Evolutionary conservation across 2,888 invertebrate species (phyloP).

Genomic region (Standfussiana lucernea): DNA sequence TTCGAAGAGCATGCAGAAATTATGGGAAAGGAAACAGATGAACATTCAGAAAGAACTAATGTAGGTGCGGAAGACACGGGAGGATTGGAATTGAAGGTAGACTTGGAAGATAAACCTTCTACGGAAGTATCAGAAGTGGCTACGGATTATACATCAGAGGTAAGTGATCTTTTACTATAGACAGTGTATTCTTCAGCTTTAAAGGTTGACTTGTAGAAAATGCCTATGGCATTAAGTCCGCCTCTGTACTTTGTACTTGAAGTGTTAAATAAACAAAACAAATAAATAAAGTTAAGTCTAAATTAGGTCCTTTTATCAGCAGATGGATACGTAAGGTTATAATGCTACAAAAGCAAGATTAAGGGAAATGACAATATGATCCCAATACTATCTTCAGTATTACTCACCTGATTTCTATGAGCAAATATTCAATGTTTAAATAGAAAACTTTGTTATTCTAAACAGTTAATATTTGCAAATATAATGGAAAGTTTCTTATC

Average conservation of each 20-base stretch:
- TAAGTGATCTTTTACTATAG: not conserved
- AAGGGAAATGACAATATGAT: not conserved
- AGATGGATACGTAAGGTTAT: not conserved
- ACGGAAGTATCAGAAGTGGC: constrained; percentile 19
- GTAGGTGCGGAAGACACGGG: not conserved
- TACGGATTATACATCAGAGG: constrained; percentile 39
- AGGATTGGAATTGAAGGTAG: not conserved
- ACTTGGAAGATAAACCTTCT: not conserved
- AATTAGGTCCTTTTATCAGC: not conserved
- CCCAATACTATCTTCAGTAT: not conserved
- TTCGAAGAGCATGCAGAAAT: not conserved
- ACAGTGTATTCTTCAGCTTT: not conserved
- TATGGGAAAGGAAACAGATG: not conserved
- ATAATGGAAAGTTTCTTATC: constrained; percentile 60
- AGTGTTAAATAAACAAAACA: too few relatives aligned
- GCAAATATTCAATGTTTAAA: not conserved
- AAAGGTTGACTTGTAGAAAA: too few relatives aligned
- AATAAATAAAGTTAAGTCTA: too few relatives aligned
- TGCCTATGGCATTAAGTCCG: too few relatives aligned
- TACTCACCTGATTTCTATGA: not conserved
- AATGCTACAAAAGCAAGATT: not conserved
- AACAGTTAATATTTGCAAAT: constrained; percentile 5
- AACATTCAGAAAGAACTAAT: not conserved
- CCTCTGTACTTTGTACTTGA: too few relatives aligned
- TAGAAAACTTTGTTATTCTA: not conserved